Evolutionary conservation across 2,888 invertebrate species (phyloP).

Genomic region (Poecilus cupreus): DNA sequence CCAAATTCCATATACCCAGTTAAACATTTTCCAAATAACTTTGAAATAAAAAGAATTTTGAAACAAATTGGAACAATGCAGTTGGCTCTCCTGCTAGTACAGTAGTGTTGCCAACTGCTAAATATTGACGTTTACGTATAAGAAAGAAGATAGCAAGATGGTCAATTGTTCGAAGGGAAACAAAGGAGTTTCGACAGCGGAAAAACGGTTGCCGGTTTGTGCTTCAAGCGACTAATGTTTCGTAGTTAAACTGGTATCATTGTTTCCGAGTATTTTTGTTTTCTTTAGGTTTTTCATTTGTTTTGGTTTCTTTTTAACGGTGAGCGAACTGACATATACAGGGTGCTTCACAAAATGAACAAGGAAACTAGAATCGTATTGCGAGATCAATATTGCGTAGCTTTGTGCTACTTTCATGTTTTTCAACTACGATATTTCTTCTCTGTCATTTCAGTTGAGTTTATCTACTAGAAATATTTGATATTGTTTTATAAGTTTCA

Average conservation of each 20-base stretch:
- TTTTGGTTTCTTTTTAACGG: constrained; percentile 38
- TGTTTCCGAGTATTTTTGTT: constrained; percentile 46
- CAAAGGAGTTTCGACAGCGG: constrained; percentile 24
- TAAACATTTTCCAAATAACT: too few relatives aligned
- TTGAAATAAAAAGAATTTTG: neutral
- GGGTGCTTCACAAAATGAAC: constrained; percentile 36
- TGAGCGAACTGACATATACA: constrained; percentile 44
- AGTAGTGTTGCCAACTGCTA: constrained; percentile 2
- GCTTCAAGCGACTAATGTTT: constrained; percentile 37
- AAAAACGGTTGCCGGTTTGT: constrained; percentile 46
- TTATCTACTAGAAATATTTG: too few relatives aligned
- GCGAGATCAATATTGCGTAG: constrained; percentile 20
- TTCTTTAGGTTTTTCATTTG: constrained; percentile 32
- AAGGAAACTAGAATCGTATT: neutral
- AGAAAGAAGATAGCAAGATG: constrained; percentile 43
- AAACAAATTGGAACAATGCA: constrained; percentile 12
- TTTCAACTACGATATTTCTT: neutral
- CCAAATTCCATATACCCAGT: too few relatives aligned
- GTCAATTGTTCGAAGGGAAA: constrained; percentile 45
- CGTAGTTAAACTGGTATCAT: constrained; percentile 49
- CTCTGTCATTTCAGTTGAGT: neutral
- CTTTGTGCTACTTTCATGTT: neutral
- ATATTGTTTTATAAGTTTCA: too few relatives aligned
- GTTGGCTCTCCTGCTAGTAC: neutral
- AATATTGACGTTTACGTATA: constrained; percentile 48